A percentile compares a stretch with the other conserved stretches of the same genome.
Evolutionary conservation across 2,113 vertebrate genomes (phyloP).

Genomic region (Lipophrys pholis): DNA sequence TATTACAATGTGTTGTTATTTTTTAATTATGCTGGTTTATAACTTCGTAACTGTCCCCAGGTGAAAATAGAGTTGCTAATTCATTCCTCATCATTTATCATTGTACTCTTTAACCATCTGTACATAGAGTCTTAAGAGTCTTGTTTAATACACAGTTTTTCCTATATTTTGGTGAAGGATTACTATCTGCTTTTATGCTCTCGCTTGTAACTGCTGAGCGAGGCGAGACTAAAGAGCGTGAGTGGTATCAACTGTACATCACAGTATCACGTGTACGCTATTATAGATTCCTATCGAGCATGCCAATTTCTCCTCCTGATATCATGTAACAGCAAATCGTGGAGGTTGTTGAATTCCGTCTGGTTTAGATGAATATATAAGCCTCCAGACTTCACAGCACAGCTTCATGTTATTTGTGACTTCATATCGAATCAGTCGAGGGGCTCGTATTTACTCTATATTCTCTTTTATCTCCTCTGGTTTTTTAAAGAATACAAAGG

Average conservation of each 20-base stretch:
- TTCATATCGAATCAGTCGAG: constrained; percentile 34
- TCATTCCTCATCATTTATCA: too few relatives aligned
- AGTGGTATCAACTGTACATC: not conserved
- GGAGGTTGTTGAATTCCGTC: constrained; percentile 24
- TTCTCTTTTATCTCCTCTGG: constrained; percentile 47
- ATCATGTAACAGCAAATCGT: constrained; percentile 16
- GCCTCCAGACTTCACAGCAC: constrained; percentile 25
- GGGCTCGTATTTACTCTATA: constrained; percentile 39
- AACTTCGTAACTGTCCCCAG: too few relatives aligned
- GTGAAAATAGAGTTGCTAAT: too few relatives aligned
- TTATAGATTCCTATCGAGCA: not conserved
- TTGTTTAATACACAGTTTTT: too few relatives aligned
- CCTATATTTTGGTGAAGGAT: too few relatives aligned
- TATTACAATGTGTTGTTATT: too few relatives aligned
- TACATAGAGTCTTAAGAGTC: too few relatives aligned
- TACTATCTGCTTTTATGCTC: too few relatives aligned
- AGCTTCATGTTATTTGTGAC: constrained; percentile 39
- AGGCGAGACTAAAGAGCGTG: constrained; percentile 12
- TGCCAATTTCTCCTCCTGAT: constrained; percentile 13
- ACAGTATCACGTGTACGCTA: not conserved
- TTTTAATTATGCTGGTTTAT: too few relatives aligned
- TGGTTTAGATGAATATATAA: constrained; percentile 54
- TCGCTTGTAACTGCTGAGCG: not conserved
- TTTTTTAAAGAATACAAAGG: constrained; percentile 31
- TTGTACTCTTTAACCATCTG: too few relatives aligned